Evolutionary conservation across 2,888 invertebrate genomes (phyloP).

Genomic region (Agonum fuliginosum): DNA sequence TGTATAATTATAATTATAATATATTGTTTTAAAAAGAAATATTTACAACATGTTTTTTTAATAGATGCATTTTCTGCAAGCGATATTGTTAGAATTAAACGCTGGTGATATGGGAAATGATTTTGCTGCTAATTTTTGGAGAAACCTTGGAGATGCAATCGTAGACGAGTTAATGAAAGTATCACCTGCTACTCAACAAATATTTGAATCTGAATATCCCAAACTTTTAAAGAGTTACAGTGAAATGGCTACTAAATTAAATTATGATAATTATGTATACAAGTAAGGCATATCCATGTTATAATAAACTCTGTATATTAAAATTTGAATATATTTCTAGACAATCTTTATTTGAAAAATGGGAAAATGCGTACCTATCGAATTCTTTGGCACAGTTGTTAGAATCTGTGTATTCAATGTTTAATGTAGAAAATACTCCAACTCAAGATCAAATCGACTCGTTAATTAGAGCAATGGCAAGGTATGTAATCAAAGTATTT

Average conservation of each 20-base stretch:
- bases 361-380: conserved; percentile 90
- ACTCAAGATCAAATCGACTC: conserved; percentile 86
- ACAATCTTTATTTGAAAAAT: conserved; percentile 78
- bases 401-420: conserved; percentile 90
- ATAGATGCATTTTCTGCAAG: conserved; percentile 73
- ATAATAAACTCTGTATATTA: not conserved
- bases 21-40: no score
- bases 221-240: conserved; percentile 87
- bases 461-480: conserved; percentile 80
- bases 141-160: conserved; percentile 72
- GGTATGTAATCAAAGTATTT: conserved; percentile 68
- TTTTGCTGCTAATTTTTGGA: conserved; percentile 76
- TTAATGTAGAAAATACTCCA: conserved; percentile 81
- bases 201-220: conserved; percentile 91
- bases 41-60: conserved; percentile 15
- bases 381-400: conserved; percentile 88
- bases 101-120: conserved; percentile 72
- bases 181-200: conserved; percentile 81
- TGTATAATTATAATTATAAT: no score
- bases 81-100: conserved; percentile 73
- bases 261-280: conserved; percentile 77
- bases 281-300: conserved; percentile 71
- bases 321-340: conserved; percentile 66
- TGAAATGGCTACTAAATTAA: conserved; percentile 83
- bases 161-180: conserved; percentile 75